Base-by-base conservation (phyloP, 1,140 invertebrate species). In the Rhopalosiphum padi region DNA sequence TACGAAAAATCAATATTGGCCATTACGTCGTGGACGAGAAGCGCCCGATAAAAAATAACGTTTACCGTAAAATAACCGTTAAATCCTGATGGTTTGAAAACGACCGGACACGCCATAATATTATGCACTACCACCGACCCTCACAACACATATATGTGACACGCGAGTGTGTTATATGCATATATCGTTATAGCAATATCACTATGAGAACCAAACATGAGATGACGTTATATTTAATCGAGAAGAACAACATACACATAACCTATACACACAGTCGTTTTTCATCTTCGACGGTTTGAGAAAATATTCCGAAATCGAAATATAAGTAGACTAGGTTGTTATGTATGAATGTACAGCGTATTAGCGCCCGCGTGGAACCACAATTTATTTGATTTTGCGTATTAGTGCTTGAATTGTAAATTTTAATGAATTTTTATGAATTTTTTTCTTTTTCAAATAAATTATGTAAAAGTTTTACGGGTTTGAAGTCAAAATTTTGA, bases 321-420 rank as follows among this genome's bases (percentile, higher is more conserved):
- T 60, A 30, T 60, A 60, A 15, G 9, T 25, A 68, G 0, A 7
- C 2, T 15, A 30, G 30, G n/a, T 60, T 18, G 4, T 30, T 46
- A 11, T 68, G 25, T 30, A 68, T 11, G 60, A 68, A 9, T 37
- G 9, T n/a, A 9, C 48, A 4, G 3, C 11, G 11, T n/a, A 68
- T 11, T n/a, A 68, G 11, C 4, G 25, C 4, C 9, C 41, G 41
- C 9, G 0, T 0, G 0, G 30, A 77, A n/a, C n/a, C 2, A n/a
- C 30, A 77, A 77, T 77, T 18, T n/a, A 77, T 77, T 18, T 15
- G n/a, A n/a, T 77, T 68, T 77, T n/a, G 60, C 30, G 0, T 77
- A 77, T 15, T 18, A 6, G 5, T 15, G 15, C 30, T n/a, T n/a
- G 15, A 15, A 6, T 77, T 68, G 5, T 5, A n/a, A 18, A 68